phyloP scores from a whole-genome alignment of 2,113 vertebrate genomes.

The Sciurus niger region DNA sequence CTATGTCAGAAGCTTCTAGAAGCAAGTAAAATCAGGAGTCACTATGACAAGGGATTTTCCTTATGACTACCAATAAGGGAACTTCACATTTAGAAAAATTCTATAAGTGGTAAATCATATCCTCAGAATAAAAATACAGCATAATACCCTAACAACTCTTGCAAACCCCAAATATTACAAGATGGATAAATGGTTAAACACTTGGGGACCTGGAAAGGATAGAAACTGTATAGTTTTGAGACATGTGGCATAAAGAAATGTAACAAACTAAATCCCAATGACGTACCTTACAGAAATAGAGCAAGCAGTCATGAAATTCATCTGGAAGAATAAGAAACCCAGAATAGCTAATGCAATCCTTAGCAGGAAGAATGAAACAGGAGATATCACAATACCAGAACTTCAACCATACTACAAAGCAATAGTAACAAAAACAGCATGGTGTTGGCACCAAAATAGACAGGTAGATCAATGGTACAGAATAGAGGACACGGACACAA shows the following conservation, averaged over 20 bases:
- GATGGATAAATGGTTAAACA: slow-evolving; percentile 44
- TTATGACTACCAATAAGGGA: not conserved
- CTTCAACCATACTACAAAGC: too few relatives aligned
- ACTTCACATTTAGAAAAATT: slow-evolving; percentile 13
- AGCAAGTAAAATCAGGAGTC: slow-evolving; percentile 60
- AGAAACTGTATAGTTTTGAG: not conserved
- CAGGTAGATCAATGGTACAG: too few relatives aligned
- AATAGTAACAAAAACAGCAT: too few relatives aligned
- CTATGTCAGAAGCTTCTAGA: not conserved
- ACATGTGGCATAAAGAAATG: not conserved
- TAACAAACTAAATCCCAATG: not conserved
- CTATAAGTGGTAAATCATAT: slow-evolving; percentile 38
- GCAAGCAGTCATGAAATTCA: too few relatives aligned
- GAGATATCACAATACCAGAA: too few relatives aligned
- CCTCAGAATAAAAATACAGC: slow-evolving; percentile 27
- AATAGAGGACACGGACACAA: too few relatives aligned
- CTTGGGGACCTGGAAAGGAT: not conserved
- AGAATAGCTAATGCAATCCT: too few relatives aligned
- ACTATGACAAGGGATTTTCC: slow-evolving; percentile 26
- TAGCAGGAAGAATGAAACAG: too few relatives aligned
- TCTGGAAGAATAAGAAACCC: too few relatives aligned
- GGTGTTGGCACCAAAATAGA: too few relatives aligned
- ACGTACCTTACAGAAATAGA: too few relatives aligned
- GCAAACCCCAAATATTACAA: slow-evolving; percentile 40
- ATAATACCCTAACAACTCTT: not conserved